These are phyloP conservation scores for Synanthedon formicaeformis DNA, from an alignment of 2,888 invertebrate species.

Conservation along the genomic window DNA sequence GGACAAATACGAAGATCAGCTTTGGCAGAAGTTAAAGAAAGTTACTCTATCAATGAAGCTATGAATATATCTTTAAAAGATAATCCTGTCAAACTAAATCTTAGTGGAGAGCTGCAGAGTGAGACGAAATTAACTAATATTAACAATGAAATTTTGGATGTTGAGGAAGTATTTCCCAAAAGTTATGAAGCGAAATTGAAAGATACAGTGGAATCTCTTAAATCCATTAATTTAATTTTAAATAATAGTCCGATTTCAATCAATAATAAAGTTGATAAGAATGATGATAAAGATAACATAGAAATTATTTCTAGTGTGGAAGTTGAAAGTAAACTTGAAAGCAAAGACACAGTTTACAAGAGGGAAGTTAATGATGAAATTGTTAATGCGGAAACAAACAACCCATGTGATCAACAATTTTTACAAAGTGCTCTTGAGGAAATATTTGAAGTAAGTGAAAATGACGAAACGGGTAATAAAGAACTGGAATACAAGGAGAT, in stretches of 20 bases:
- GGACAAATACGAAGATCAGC: constrained; percentile 25
- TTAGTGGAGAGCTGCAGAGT: constrained; percentile 19
- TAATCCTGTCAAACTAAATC: constrained; percentile 31
- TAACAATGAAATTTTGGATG: constrained; percentile 7
- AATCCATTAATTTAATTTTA: constrained; percentile 36
- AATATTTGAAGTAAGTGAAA: constrained; percentile 31
- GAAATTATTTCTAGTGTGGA: neutral
- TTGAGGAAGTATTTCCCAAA: constrained; percentile 27
- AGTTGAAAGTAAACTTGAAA: neutral
- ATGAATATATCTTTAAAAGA: constrained; percentile 44
- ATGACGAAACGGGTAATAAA: constrained; percentile 33
- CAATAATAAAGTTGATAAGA: neutral
- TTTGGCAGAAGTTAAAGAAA: constrained; percentile 42
- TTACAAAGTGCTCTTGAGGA: constrained; percentile 37
- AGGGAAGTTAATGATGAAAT: constrained; percentile 1
- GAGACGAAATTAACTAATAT: constrained; percentile 5
- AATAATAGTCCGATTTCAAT: constrained; percentile 8
- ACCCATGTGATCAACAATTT: constrained; percentile 39
- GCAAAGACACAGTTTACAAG: neutral
- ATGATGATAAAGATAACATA: neutral
- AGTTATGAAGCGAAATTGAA: constrained; percentile 38
- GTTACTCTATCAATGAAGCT: constrained; percentile 43
- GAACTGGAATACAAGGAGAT: constrained; percentile 51
- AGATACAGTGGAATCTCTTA: constrained; percentile 41
- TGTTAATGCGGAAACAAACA: constrained; percentile 20